Evolutionary conservation across 2,797 vertebrate species (phyloP).

Genomic region (Neostethus bicornis): DNA sequence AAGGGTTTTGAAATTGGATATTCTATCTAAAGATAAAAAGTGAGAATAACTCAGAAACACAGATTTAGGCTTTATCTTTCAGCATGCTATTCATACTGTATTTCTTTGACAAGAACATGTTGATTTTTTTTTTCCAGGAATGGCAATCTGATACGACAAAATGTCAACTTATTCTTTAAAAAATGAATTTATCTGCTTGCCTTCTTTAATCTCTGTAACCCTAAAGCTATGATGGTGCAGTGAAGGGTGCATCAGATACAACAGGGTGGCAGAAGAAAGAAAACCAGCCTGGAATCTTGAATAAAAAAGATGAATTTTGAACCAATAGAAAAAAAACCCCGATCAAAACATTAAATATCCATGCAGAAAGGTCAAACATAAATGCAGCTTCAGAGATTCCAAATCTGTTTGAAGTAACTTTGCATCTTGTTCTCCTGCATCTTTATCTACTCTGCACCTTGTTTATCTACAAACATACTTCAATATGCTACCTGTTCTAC

Average conservation of each 20-base stretch:
- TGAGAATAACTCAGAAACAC: too few species aligned
- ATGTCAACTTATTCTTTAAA: slow-evolving; percentile 20
- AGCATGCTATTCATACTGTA: neutral
- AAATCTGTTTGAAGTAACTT: slow-evolving; percentile 19
- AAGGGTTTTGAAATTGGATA: too few species aligned
- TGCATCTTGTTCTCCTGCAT: slow-evolving; percentile 8
- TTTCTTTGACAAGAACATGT: neutral
- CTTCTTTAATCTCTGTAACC: slow-evolving; percentile 37
- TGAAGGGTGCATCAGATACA: slow-evolving; percentile 6
- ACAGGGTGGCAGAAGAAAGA: slow-evolving; percentile 26
- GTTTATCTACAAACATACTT: neutral
- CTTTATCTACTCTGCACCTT: neutral
- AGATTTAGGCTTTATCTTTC: neutral
- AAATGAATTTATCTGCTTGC: slow-evolving; percentile 12
- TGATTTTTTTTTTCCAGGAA: neutral
- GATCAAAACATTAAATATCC: slow-evolving; percentile 48
- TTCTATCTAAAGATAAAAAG: too few species aligned
- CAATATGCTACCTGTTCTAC: slow-evolving; percentile 4
- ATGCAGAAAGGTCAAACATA: slow-evolving; percentile 46
- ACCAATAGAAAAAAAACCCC: slow-evolving; percentile 32
- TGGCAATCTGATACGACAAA: neutral
- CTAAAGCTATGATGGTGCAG: slow-evolving; percentile 24
- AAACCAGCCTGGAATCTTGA: slow-evolving; percentile 20
- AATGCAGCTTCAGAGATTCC: slow-evolving; percentile 24
- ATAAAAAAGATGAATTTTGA: slow-evolving; percentile 39